Conservation (phyloP, 2,113 vertebrate species). For the Buteo buteo region DNA sequence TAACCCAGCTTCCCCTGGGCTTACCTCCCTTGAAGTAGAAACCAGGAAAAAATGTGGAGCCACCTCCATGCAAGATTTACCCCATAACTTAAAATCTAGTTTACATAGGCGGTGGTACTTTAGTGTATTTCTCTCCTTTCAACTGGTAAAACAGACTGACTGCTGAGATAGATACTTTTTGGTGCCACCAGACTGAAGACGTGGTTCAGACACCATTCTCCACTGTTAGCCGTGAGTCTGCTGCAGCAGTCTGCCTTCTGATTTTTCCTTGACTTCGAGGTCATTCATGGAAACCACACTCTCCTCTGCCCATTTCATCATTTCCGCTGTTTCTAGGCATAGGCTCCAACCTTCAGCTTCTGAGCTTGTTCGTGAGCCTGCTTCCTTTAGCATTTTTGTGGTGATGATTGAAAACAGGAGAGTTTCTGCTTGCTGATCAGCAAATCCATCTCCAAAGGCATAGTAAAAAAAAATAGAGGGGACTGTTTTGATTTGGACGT, state of each 20-base stretch:
- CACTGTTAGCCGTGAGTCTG: not conserved
- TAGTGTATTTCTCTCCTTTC: not conserved
- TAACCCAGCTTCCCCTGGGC: not conserved
- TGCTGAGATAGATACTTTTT: not conserved
- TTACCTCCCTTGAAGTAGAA: not conserved
- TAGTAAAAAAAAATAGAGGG: not conserved
- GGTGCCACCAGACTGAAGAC: not conserved
- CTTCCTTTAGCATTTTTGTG: slow-evolving; percentile 28
- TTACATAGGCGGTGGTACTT: not conserved
- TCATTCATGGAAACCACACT: not conserved
- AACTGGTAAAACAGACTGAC: not conserved
- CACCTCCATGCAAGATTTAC: not conserved
- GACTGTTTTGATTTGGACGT: not conserved
- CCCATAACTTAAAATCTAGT: not conserved
- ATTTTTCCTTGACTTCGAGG: not conserved
- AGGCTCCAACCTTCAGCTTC: slow-evolving; percentile 9
- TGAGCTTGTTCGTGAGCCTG: not conserved
- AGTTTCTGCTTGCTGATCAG: not conserved
- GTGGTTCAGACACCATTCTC: not conserved
- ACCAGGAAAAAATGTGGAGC: not conserved
- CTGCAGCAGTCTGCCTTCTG: not conserved
- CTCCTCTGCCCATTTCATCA: not conserved
- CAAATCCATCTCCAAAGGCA: slow-evolving; percentile 21
- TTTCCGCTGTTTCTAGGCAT: not conserved
- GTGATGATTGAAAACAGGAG: slow-evolving; percentile 44